A percentile compares a stretch with the other conserved stretches of the same genome.
Evolutionary conservation across 2,888 invertebrate genomes (phyloP).

Genomic region (Omphaloscelis lunosa): DNA sequence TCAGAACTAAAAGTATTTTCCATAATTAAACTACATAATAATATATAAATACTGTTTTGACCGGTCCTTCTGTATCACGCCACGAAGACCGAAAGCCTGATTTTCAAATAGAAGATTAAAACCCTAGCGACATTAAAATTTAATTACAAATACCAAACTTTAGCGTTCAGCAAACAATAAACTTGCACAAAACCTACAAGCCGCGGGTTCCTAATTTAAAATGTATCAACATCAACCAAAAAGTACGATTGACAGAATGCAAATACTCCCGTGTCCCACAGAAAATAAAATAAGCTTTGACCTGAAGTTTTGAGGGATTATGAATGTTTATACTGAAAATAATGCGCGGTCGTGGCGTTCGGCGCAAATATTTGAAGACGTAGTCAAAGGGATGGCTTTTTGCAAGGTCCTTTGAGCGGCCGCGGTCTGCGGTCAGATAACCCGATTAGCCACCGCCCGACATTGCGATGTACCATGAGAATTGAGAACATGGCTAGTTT

Average conservation of each 20-base stretch:
- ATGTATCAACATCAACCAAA: constrained; percentile 53
- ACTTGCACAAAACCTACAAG: constrained; percentile 12
- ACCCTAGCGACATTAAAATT: neutral
- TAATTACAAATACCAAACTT: constrained; percentile 15
- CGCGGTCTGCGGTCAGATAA: constrained; percentile 88
- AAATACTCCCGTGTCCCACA: constrained; percentile 65
- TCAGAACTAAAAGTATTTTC: neutral
- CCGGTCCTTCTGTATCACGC: neutral
- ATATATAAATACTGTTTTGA: neutral
- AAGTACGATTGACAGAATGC: constrained; percentile 60
- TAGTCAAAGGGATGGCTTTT: constrained; percentile 88
- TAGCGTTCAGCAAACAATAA: constrained; percentile 1
- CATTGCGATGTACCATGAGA: constrained; percentile 63
- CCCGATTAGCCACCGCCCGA: constrained; percentile 81
- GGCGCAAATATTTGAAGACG: constrained; percentile 89
- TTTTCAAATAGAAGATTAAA: neutral
- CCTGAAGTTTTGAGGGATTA: constrained; percentile 83
- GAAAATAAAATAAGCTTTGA: constrained; percentile 80
- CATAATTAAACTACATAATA: neutral
- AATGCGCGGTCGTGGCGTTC: constrained; percentile 87
- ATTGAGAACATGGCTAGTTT: constrained; percentile 63
- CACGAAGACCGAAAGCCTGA: neutral
- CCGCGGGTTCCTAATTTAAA: constrained; percentile 39
- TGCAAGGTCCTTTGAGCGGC: constrained; percentile 85
- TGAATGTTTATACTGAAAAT: constrained; percentile 89